Percentiles rank a stretch among this genome's conserved stretches.
Evolutionary conservation across 2,888 invertebrate genomes (phyloP).

Genomic region (Drosophila vallismaia): DNA sequence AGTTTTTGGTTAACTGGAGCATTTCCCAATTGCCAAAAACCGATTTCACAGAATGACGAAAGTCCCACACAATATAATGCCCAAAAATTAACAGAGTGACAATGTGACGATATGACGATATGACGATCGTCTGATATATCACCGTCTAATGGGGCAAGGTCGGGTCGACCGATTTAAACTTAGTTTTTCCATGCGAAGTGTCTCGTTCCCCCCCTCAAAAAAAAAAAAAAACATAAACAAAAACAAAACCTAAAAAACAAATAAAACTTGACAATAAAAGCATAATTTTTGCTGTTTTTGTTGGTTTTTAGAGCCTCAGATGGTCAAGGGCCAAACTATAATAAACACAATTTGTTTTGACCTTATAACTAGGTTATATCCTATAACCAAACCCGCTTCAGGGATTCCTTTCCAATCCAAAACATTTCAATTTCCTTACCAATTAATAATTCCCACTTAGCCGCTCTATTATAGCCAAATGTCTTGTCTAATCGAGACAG

Average conservation of each 20-base stretch:
- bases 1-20: background rate
- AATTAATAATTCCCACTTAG: too few relatives aligned
- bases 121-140: slow-evolving; percentile 42
- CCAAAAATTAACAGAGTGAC: slow-evolving; percentile 55
- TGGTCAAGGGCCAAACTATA: slow-evolving; percentile 15
- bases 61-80: slow-evolving; percentile 53
- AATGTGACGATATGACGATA: slow-evolving; percentile 48
- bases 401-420: background rate
- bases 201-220: background rate
- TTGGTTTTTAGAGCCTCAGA: slow-evolving; percentile 1
- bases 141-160: slow-evolving; percentile 58
- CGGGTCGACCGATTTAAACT: slow-evolving; percentile 31
- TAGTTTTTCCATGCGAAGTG: slow-evolving; percentile 57
- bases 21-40: slow-evolving; percentile 9
- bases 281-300: slow-evolving; percentile 4
- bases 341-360: background rate
- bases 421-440: too few relatives aligned
- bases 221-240: background rate
- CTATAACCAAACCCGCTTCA: background rate
- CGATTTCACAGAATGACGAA: slow-evolving; percentile 21
- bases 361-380: background rate
- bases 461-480: background rate
- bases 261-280: slow-evolving; percentile 20
- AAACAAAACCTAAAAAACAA: background rate
- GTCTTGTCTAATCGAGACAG: slow-evolving; percentile 1